phyloP scores from a whole-genome alignment of 2,888 invertebrate species.

The Torymus auratus region DNA sequence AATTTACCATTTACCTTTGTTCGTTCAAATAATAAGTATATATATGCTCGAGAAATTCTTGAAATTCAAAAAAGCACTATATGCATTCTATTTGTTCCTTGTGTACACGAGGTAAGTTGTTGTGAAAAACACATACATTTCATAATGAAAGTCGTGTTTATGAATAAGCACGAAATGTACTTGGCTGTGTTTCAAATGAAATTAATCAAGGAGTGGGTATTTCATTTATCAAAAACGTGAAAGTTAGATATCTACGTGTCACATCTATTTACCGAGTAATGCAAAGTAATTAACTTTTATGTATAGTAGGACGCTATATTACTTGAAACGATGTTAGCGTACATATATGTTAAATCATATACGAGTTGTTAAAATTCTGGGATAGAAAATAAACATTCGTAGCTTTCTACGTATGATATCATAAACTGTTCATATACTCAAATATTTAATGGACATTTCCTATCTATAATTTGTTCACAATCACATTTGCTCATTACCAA shows the following conservation, averaged over 20 bases:
- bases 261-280: background rate
- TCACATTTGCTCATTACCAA: too few species aligned
- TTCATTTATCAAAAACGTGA: constrained; percentile 28
- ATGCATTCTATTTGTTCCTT: background rate
- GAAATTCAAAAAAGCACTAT: background rate
- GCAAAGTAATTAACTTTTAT: too few species aligned
- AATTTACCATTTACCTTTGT: constrained; percentile 21
- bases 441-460: too few species aligned
- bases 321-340: background rate
- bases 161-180: background rate
- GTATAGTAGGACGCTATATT: background rate
- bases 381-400: too few species aligned
- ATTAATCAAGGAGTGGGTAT: constrained; percentile 1
- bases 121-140: constrained; percentile 1
- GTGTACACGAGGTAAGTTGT: background rate
- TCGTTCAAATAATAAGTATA: background rate
- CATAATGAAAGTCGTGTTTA: constrained; percentile 11
- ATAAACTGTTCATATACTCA: too few species aligned
- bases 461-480: too few species aligned
- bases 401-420: too few species aligned
- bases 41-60: constrained; percentile 22
- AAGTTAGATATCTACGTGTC: constrained; percentile 21
- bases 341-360: too few species aligned
- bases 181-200: background rate
- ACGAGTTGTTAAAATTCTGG: too few species aligned